Evolutionary conservation across 2,888 invertebrate species (phyloP).

Genomic region (Drosophila subsilvestris): DNA sequence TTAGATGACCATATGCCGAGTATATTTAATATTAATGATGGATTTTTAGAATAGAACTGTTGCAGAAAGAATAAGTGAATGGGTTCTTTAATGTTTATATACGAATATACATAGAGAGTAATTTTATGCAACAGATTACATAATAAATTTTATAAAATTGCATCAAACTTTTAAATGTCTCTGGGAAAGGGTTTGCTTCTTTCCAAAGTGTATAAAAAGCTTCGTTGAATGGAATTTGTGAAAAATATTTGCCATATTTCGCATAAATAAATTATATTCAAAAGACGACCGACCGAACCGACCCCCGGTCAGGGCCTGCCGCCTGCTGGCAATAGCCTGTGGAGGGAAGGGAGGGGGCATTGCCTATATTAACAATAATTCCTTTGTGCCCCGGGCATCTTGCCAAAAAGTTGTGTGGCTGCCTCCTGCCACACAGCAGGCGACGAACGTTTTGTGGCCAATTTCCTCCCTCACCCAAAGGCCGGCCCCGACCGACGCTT

Average conservation of each 20-base stretch:
- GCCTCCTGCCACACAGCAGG: slow-evolving; percentile 63
- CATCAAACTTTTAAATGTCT: neutral
- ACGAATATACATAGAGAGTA: too few species aligned
- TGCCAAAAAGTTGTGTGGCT: slow-evolving; percentile 63
- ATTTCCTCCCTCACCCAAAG: slow-evolving; percentile 53
- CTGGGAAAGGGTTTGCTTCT: too few species aligned
- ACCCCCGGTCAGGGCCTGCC: slow-evolving; percentile 33
- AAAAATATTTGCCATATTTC: slow-evolving; percentile 65
- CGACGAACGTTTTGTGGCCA: slow-evolving; percentile 75
- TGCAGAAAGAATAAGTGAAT: too few species aligned
- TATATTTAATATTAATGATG: too few species aligned
- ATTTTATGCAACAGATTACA: too few species aligned
- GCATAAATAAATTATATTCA: slow-evolving; percentile 69
- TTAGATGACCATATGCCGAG: neutral
- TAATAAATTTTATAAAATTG: neutral
- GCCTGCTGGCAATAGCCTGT: slow-evolving; percentile 24
- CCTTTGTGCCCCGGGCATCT: slow-evolving; percentile 68
- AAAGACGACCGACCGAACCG: slow-evolving; percentile 34
- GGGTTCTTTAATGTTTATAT: too few species aligned
- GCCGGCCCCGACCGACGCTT: slow-evolving; percentile 14
- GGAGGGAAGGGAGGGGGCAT: slow-evolving; percentile 25
- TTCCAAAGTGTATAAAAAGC: slow-evolving; percentile 25
- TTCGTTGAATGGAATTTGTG: slow-evolving; percentile 49
- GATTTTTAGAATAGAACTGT: too few species aligned
- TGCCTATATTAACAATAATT: slow-evolving; percentile 77